These are phyloP conservation scores for Pelochelys cantorii DNA, from an alignment of 2,797 vertebrate genomes.

Conservation along the genomic window DNA sequence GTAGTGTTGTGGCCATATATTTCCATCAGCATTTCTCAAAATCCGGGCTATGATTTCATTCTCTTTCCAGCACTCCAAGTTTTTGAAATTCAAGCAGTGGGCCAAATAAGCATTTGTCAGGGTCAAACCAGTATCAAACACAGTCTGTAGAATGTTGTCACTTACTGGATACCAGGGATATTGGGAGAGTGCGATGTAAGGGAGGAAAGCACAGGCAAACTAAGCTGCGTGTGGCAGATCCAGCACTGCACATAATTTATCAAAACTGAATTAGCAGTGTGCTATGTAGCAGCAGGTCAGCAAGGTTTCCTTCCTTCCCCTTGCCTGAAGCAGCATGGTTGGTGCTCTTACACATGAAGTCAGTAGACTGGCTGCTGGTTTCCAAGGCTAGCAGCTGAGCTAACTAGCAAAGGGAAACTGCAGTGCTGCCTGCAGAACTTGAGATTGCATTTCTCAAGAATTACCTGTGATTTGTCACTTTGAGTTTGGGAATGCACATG, in stretches of 20 bases:
- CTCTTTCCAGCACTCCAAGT: background rate
- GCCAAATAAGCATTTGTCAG: background rate
- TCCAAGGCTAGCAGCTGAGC: background rate
- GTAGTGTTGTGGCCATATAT: accelerated
- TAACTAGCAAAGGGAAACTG: background rate
- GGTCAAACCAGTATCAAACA: accelerated
- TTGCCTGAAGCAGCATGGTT: background rate
- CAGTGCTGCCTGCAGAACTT: background rate
- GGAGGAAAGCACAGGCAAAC: background rate
- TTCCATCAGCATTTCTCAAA: background rate
- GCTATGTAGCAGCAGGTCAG: background rate
- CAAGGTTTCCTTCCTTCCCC: background rate
- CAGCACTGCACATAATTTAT: background rate
- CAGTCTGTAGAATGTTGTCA: background rate
- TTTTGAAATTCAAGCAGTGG: background rate
- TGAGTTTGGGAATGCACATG: background rate
- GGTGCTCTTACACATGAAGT: background rate
- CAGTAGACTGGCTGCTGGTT: background rate
- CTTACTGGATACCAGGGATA: background rate
- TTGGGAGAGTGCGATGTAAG: background rate
- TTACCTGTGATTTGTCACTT: background rate
- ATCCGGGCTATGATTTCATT: background rate
- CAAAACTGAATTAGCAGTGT: accelerated
- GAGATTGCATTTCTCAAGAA: background rate
- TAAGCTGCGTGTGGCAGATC: background rate